phyloP scores from a whole-genome alignment of 2,888 invertebrate genomes.

The Acanthosepion lycidas region DNA sequence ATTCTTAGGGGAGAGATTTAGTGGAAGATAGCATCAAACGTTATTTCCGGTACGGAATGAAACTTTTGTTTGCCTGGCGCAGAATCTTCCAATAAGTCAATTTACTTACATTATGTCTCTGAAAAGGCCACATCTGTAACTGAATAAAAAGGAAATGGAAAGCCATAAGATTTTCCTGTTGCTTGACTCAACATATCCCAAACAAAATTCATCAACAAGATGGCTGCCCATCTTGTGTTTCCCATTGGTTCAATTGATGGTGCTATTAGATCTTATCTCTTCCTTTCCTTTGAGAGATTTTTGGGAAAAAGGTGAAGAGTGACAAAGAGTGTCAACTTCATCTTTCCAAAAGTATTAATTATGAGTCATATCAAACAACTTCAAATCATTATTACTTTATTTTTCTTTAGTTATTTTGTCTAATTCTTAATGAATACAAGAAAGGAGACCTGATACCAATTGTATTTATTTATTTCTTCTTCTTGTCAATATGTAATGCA shows the following conservation, averaged over 20 bases:
- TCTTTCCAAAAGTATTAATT: no score
- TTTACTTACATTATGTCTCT: neutral
- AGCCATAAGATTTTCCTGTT: conserved; percentile 33
- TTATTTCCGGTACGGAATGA: conserved; percentile 20
- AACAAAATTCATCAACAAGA: neutral
- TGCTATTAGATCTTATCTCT: neutral
- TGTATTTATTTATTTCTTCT: no score
- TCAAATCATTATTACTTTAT: no score
- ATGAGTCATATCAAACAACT: no score
- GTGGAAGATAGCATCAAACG: neutral
- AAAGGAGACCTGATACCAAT: no score
- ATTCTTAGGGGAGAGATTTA: neutral
- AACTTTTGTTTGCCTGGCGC: neutral
- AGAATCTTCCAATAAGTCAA: neutral
- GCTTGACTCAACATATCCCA: neutral
- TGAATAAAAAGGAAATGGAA: neutral
- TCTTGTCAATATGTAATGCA: no score
- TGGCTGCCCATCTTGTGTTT: neutral
- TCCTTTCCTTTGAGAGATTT: no score
- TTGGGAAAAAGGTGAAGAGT: no score
- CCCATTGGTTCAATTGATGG: neutral
- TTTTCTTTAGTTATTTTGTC: no score
- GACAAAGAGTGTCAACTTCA: no score
- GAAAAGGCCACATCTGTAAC: neutral
- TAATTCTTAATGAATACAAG: no score